A percentile compares a stretch with the other conserved stretches of the same genome.
Evolutionary conservation across 2,113 vertebrate genomes (phyloP).

Genomic region (Apeltes quadracus): DNA sequence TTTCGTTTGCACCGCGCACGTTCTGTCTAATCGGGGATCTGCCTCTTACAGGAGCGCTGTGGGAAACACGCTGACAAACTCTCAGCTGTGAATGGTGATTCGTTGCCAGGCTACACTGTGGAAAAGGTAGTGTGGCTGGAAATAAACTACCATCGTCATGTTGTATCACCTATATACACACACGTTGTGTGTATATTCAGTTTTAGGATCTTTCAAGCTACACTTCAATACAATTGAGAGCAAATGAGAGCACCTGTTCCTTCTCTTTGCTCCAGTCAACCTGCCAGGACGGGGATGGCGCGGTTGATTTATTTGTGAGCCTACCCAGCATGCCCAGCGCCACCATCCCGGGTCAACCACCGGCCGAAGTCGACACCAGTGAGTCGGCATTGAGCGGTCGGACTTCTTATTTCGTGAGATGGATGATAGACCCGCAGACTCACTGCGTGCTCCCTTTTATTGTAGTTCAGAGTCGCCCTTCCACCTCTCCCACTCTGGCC

Average conservation of each 20-base stretch:
- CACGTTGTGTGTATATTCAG: too few species aligned
- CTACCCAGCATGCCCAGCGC: slow-evolving; percentile 52
- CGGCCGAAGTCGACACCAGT: slow-evolving; percentile 84
- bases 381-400: slow-evolving; percentile 57
- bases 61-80: slow-evolving; percentile 87
- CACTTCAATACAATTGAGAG: slow-evolving; percentile 80
- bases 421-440: too few species aligned
- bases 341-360: slow-evolving; percentile 67
- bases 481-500: slow-evolving; percentile 86
- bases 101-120: slow-evolving; percentile 83
- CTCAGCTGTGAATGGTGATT: slow-evolving; percentile 87
- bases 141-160: neutral
- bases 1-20: neutral
- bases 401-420: neutral
- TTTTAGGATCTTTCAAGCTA: slow-evolving; percentile 84
- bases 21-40: neutral
- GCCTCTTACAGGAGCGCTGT: slow-evolving; percentile 82
- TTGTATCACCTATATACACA: neutral
- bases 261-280: slow-evolving; percentile 27
- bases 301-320: slow-evolving; percentile 54
- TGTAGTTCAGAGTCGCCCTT: slow-evolving; percentile 88
- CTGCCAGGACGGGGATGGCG: slow-evolving; percentile 32
- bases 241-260: slow-evolving; percentile 55
- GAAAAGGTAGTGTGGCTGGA: slow-evolving; percentile 83
- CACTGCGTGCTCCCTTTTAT: neutral